A percentile compares a stretch with the other conserved stretches of the same genome.
phyloP scores from a whole-genome alignment of 2,888 invertebrate species.

The Apomyelois bistriatella region DNA sequence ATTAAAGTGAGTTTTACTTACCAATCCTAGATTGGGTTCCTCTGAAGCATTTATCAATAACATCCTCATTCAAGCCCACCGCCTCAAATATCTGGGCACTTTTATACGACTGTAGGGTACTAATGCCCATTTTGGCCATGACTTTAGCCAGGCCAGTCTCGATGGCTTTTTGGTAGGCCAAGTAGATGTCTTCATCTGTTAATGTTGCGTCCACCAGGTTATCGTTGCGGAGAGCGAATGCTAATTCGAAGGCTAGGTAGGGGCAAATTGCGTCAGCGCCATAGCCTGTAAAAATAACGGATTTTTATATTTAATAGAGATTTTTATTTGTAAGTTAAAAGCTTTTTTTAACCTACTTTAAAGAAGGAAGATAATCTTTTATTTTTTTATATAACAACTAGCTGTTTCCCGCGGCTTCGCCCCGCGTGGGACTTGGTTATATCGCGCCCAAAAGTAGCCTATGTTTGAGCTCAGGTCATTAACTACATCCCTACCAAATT shows the following conservation, averaged over 20 bases:
- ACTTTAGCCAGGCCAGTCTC: constrained; percentile 86
- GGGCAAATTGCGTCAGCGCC: constrained; percentile 99
- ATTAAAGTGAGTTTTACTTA: constrained; percentile 56
- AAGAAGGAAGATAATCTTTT: no score
- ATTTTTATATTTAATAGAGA: no score
- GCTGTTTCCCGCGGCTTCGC: no score
- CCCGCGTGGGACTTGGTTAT: no score
- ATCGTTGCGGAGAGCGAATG: constrained; percentile 91
- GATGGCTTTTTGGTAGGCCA: constrained; percentile 93
- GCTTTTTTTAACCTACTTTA: no score
- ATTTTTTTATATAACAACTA: no score
- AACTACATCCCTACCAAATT: no score
- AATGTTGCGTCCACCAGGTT: constrained; percentile 88
- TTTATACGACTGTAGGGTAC: constrained; percentile 98
- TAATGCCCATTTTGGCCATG: constrained; percentile 99
- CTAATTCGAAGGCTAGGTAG: constrained; percentile 96
- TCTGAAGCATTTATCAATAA: constrained; percentile 96
- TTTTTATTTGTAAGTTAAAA: no score
- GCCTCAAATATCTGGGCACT: constrained; percentile 99
- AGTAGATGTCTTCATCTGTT: constrained; percentile 89
- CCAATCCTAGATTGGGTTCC: constrained; percentile 84
- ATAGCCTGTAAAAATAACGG: constrained; percentile 75
- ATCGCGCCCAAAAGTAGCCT: no score
- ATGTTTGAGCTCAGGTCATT: no score
- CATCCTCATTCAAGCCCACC: constrained; percentile 95